These are phyloP conservation scores for Drepana arcuata DNA, from an alignment of 1,140 invertebrate genomes.

Conservation along the genomic window DNA sequence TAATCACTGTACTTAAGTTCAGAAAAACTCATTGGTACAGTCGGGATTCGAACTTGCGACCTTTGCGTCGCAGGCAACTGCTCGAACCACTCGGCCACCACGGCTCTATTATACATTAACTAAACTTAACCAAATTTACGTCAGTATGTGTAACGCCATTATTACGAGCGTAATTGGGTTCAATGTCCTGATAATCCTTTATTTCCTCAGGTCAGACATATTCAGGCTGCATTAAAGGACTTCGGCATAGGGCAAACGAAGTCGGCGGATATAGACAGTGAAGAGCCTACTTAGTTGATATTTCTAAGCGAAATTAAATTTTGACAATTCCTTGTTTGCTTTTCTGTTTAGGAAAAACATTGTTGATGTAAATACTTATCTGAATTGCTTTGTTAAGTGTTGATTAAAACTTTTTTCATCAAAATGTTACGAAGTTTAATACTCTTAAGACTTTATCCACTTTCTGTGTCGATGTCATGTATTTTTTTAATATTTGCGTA, in stretches of 20 bases:
- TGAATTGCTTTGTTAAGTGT: slow-evolving; percentile 25
- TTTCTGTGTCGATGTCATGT: neutral
- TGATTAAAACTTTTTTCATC: slow-evolving; percentile 22
- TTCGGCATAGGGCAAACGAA: slow-evolving; percentile 51
- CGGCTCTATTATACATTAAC: too few relatives aligned
- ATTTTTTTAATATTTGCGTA: neutral
- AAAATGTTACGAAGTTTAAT: slow-evolving; percentile 13
- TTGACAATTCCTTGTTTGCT: neutral
- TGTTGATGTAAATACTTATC: slow-evolving; percentile 23
- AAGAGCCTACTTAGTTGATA: slow-evolving; percentile 41
- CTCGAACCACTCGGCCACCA: too few relatives aligned
- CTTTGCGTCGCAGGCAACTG: too few relatives aligned
- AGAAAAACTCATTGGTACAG: too few relatives aligned
- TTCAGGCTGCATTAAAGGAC: slow-evolving; percentile 53
- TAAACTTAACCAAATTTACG: too few relatives aligned
- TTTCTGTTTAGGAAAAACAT: too few relatives aligned
- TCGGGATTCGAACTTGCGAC: too few relatives aligned
- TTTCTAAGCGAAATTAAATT: slow-evolving; percentile 7
- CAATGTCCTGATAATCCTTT: too few relatives aligned
- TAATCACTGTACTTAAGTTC: too few relatives aligned
- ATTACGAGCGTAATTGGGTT: too few relatives aligned
- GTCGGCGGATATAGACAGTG: slow-evolving; percentile 28
- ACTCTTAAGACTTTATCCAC: neutral
- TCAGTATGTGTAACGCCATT: too few relatives aligned
- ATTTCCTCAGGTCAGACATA: slow-evolving; percentile 62